These are phyloP conservation scores for Elephantulus edwardii DNA, from an alignment of 2,113 vertebrate species.

Conservation along the genomic window DNA sequence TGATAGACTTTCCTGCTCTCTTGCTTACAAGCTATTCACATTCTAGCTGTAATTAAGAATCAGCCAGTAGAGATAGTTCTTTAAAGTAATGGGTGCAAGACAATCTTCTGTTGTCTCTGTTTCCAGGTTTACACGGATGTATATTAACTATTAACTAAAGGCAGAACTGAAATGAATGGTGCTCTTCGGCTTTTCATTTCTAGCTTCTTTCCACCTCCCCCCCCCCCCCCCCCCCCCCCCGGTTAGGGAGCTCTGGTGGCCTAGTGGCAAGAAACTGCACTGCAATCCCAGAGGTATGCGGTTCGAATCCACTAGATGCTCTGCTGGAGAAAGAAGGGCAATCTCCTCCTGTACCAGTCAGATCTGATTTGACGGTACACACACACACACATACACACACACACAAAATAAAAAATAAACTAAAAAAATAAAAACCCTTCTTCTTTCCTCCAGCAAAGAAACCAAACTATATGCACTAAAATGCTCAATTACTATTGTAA, in stretches of 20 bases:
- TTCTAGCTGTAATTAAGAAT: slow-evolving; percentile 13
- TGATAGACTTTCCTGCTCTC: slow-evolving; percentile 23
- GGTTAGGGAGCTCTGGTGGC: no score
- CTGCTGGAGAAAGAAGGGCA: no score
- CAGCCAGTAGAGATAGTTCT: background rate
- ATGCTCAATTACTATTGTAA: background rate
- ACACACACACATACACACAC: no score
- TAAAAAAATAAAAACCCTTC: no score
- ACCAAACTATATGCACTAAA: background rate
- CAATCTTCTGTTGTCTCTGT: background rate
- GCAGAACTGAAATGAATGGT: background rate
- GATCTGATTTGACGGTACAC: no score
- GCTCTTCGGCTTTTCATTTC: background rate
- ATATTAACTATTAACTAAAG: background rate
- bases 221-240: no score
- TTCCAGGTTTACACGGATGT: background rate
- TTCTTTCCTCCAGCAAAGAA: background rate
- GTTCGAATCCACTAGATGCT: no score
- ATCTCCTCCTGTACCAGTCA: no score
- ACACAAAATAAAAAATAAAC: no score
- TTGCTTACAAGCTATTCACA: background rate
- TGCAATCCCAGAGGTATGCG: no score
- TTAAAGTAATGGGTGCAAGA: background rate
- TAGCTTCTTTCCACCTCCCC: background rate
- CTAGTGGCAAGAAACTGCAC: no score